A percentile compares a stretch with the other conserved stretches of the same genome.
These are phyloP conservation scores for Erpobdella octoculata DNA, from an alignment of 2,888 invertebrate species.

Conservation along the genomic window DNA sequence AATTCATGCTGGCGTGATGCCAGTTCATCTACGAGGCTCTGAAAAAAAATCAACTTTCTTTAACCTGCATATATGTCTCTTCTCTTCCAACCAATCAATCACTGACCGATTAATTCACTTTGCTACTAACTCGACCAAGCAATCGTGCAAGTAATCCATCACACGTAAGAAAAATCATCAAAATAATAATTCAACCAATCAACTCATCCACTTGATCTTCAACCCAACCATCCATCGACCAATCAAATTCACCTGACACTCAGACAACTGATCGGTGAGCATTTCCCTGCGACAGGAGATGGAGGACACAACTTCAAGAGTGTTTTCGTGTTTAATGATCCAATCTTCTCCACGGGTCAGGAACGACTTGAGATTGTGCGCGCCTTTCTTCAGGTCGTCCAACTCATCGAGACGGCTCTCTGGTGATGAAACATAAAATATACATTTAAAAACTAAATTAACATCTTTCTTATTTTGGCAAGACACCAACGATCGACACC, in stretches of 20 bases:
- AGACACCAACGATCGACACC: too few relatives aligned
- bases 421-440: neutral
- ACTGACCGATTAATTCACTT: too few relatives aligned
- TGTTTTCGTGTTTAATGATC: neutral
- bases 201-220: too few relatives aligned
- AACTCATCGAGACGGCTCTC: constrained; percentile 81
- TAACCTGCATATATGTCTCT: too few relatives aligned
- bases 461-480: too few relatives aligned
- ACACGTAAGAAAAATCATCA: neutral
- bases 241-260: constrained; percentile 16
- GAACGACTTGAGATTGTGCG: neutral
- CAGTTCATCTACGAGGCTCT: neutral
- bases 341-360: neutral
- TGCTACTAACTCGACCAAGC: neutral
- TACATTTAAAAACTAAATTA: constrained; percentile 61
- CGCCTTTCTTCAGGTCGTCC: neutral
- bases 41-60: too few relatives aligned
- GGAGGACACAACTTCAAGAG: neutral
- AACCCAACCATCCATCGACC: too few relatives aligned
- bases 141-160: neutral
- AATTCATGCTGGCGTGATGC: neutral
- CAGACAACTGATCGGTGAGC: constrained; percentile 5
- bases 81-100: too few relatives aligned
- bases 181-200: too few relatives aligned
- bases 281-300: constrained; percentile 15